Evolutionary conservation across 2,797 vertebrate genomes (phyloP).

Genomic region (Tauraco hartlaubi): DNA sequence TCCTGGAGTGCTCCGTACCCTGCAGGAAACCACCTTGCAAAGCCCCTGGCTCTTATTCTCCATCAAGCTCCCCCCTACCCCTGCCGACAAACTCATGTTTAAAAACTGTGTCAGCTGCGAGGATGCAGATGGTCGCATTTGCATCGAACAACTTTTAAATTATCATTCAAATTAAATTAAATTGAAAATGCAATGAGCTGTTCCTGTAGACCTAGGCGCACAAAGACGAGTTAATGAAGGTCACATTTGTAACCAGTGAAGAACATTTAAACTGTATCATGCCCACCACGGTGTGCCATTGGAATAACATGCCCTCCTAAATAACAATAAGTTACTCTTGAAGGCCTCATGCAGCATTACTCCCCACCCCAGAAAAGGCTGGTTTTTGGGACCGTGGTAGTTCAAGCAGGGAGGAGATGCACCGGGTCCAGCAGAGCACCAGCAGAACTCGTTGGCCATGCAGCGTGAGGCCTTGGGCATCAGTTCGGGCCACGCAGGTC

Average conservation of each 20-base stretch:
- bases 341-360: not conserved
- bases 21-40: not conserved
- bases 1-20: not conserved
- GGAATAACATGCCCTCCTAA: not conserved
- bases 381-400: not conserved
- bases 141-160: constrained; percentile 76
- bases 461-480: not conserved
- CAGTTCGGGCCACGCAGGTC: not conserved
- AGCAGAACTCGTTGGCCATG: not conserved
- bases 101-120: constrained; percentile 56
- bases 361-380: not conserved
- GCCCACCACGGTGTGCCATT: not conserved
- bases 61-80: not conserved
- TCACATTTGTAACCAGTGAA: constrained; percentile 44
- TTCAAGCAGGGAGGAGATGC: not conserved
- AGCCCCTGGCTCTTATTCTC: not conserved
- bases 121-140: constrained; percentile 75
- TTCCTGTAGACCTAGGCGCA: constrained; percentile 40
- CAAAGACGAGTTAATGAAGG: constrained; percentile 56
- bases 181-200: constrained; percentile 73
- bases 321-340: not conserved
- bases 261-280: constrained; percentile 28
- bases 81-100: constrained; percentile 46
- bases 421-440: not conserved
- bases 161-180: constrained; percentile 83